Evolutionary conservation across 2,797 vertebrate species (phyloP), one percentile per base, ranked within the genome.

Genomic region (Gouania willdenowi): DNA sequence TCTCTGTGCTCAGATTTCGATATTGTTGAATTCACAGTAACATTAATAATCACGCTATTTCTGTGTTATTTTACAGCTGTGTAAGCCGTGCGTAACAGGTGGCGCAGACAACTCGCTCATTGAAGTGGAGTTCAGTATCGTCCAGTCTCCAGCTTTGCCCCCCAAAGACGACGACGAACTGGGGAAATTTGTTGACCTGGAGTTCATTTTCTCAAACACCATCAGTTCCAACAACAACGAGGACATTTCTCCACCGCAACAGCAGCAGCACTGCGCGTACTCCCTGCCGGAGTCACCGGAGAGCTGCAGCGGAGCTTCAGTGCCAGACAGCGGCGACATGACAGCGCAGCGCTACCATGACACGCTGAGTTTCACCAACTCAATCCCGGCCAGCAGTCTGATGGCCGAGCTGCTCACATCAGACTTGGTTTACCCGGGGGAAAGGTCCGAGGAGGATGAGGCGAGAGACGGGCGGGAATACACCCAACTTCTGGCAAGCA

Each of bases 181-280:
- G 44, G 89, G 85, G 3, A 91, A 84, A 31, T 93, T 92, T 54
- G 45, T 96, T 57, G 94, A 96, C 71, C 75, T 96, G 35, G 94
- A 96, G 29, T 96, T 96, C 74, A 96, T 96, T 47, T 52, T 96
- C 50, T 89, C 92, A 0, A 94, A 96, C 80, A 89, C 86, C 0
- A 79, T 89, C 29, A 51, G 73, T 21, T 61, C 82, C 1, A 80
- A 77, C 63, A 5, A 43, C 2, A 14, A 23, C 23, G 55, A 47
- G 9, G 56, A 41, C 23, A 37, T 71, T 6, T 66, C 69, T 4
- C 59, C 77, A 0, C 33, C 35, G 1, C 80, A 70, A 51, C 57
- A 56, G 0, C 33, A 35, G 1, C 80, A 70, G 51, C 57, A 56
- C 12, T 73, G 70, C 30, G 77, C 85, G 0, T 94, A 93, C 17